Percentiles rank a stretch among this genome's conserved stretches.
phyloP scores from a whole-genome alignment of 2,797 vertebrate species.

The Ceyx erithaca region DNA sequence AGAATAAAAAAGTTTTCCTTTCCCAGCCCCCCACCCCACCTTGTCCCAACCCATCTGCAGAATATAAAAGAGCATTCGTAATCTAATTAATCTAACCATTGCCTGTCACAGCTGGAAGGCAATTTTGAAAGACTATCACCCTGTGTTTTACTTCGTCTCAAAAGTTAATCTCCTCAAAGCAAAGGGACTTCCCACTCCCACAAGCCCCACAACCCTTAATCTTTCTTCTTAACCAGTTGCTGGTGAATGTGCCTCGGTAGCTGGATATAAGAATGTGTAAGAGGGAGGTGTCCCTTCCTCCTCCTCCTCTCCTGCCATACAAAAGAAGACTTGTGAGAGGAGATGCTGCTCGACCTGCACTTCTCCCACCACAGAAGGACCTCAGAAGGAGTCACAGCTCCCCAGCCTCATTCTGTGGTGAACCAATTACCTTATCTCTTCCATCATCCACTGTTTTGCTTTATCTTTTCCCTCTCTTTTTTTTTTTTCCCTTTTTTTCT shows the following conservation, averaged over 20 bases:
- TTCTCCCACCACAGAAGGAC: not conserved
- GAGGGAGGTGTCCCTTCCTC: not conserved
- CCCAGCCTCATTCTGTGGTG: not conserved
- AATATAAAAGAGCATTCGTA: slow-evolving; percentile 71
- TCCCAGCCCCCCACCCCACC: not conserved
- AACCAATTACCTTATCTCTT: not conserved
- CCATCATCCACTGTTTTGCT: not conserved
- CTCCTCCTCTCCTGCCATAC: not conserved
- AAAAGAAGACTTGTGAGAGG: slow-evolving; percentile 24
- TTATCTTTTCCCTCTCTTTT: not conserved
- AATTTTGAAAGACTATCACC: slow-evolving; percentile 71
- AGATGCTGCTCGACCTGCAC: not conserved
- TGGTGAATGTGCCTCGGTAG: not conserved
- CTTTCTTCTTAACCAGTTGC: slow-evolving; percentile 24
- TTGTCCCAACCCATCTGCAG: slow-evolving; percentile 33
- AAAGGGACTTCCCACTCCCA: slow-evolving; percentile 54
- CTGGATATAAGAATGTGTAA: slow-evolving; percentile 4
- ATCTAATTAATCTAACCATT: slow-evolving; percentile 69
- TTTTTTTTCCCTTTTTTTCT: too few relatives aligned
- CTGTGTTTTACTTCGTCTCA: slow-evolving; percentile 55
- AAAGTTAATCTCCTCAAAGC: slow-evolving; percentile 74
- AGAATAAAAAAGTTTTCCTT: not conserved
- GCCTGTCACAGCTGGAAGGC: slow-evolving; percentile 69
- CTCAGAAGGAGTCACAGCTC: not conserved
- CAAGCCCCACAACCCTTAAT: not conserved